Base-by-base conservation (phyloP, 2,113 vertebrate species). In the Pomatostomus ruficeps region DNA sequence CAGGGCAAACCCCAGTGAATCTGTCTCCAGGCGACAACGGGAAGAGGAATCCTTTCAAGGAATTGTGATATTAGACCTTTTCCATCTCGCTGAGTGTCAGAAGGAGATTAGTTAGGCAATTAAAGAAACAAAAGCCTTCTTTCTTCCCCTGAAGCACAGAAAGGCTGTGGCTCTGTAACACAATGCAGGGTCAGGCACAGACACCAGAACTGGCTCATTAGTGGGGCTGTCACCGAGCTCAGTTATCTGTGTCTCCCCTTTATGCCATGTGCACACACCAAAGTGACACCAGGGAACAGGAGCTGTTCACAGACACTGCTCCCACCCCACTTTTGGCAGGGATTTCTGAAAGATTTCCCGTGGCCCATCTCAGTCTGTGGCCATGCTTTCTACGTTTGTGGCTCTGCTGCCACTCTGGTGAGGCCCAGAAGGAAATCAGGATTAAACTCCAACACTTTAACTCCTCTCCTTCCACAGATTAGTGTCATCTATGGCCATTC, bases 91-190 rank as follows among this genome's bases (percentile, higher is more conserved):
- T 35, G 88, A 71, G 89, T 82, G 93, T 93, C 89, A 93, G 85
- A 58, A 91, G 62, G 77, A 95, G 91, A 91, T 92, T 82, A 94
- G 91, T 94, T 96, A 95, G 87, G 93, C 94, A 91, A 82, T 96
- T 92, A 91, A 85, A 85, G 91, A 93, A 93, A 94, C 85, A 93
- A 90, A 91, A 90, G n/a, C 70, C 54, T 42, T 68, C 94, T 91
- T 95, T 91, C 84, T 95, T 91, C 62, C 70, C 84, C 85, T 46
- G 66, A 58, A 92, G 71, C 86, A 45, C 70, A 70, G 68, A 70
- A 73, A 84, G 79, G 79, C 84, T 74, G 35, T 51, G 63, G 70
- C 89, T 75, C 66, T 68, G 80, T 75, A 75, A 76, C 57, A 84
- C 88, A 90, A 66, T 22, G 94, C 82, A 77, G 92, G 85, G 74